A percentile compares a stretch with the other conserved stretches of the same genome.
These are phyloP conservation scores for Clusia tigrina DNA, from an alignment of 2,888 invertebrate genomes.

Conservation along the genomic window DNA sequence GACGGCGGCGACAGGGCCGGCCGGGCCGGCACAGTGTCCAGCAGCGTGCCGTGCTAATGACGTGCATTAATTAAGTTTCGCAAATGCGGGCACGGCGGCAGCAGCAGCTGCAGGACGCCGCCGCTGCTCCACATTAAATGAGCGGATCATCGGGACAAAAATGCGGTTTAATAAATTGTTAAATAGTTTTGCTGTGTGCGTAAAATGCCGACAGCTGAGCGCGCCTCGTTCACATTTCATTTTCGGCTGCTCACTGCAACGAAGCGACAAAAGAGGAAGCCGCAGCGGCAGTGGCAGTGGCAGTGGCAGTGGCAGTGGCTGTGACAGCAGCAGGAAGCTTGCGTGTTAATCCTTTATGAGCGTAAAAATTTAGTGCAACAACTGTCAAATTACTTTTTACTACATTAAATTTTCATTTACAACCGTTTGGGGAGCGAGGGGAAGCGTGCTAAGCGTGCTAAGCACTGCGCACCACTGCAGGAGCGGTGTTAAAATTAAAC, in stretches of 20 bases:
- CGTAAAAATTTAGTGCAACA: not conserved
- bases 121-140: not conserved
- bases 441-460: not conserved
- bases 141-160: not conserved
- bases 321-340: too few species aligned
- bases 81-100: not conserved
- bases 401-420: not conserved
- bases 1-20: not conserved
- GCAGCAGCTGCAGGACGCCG: not conserved
- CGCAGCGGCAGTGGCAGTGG: not conserved
- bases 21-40: not conserved
- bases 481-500: too few species aligned
- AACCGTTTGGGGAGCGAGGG: too few species aligned
- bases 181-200: not conserved
- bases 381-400: not conserved
- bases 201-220: slow-evolving; percentile 4
- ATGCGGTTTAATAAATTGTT: not conserved
- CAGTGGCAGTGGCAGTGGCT: too few species aligned
- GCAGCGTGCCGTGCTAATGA: slow-evolving; percentile 2
- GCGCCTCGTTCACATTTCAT: not conserved
- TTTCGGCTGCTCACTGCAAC: not conserved
- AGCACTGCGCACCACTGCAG: too few species aligned
- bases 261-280: not conserved
- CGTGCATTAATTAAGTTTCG: slow-evolving; percentile 6
- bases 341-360: not conserved